These are phyloP conservation scores for Ardeotis arabs DNA, from an alignment of 2,113 vertebrate species.

Conservation along the genomic window DNA sequence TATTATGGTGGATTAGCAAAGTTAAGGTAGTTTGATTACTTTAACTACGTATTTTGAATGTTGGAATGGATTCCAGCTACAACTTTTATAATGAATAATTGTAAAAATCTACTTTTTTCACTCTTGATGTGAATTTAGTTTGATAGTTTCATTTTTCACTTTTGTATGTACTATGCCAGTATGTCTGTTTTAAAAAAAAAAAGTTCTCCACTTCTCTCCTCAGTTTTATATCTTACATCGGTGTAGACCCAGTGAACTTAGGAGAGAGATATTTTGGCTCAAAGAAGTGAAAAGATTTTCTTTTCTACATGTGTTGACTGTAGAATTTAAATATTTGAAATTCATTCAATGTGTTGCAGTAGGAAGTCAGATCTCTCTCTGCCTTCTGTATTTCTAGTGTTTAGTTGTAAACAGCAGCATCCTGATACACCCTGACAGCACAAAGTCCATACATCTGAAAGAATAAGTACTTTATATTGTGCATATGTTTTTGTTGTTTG, in stretches of 20 bases:
- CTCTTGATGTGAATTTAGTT: neutral
- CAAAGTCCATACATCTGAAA: neutral
- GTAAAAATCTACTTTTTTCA: neutral
- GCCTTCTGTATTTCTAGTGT: neutral
- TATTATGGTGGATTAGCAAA: neutral
- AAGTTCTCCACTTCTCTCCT: rapidly evolving
- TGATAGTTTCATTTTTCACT: neutral
- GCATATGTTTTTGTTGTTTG: neutral
- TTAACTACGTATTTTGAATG: neutral
- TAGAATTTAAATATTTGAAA: neutral
- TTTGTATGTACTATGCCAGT: neutral
- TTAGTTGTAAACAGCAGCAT: neutral
- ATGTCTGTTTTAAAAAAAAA: neutral
- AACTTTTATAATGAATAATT: neutral
- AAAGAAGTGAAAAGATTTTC: neutral
- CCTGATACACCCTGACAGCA: neutral
- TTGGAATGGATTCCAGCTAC: neutral
- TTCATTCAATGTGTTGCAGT: neutral
- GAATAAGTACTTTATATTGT: neutral
- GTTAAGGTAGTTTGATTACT: neutral
- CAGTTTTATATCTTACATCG: neutral
- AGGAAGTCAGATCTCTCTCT: neutral
- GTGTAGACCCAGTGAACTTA: neutral
- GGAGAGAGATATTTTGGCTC: neutral
- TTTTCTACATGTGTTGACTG: rapidly evolving